phyloP scores from a whole-genome alignment of 2,113 vertebrate species.

The Monarcha castaneiventris region DNA sequence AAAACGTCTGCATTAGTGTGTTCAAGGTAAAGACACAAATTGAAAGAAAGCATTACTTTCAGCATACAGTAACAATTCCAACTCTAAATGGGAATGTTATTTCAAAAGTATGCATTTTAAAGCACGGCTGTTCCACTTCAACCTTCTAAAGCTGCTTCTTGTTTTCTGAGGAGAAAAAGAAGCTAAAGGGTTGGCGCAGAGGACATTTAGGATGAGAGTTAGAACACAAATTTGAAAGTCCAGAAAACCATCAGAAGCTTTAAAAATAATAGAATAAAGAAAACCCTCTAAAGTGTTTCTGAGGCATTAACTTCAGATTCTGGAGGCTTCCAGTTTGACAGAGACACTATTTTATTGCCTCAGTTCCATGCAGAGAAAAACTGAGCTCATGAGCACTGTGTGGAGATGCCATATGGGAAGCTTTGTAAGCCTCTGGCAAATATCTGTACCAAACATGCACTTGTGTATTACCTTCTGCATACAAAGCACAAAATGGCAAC shows the following conservation, averaged over 20 bases:
- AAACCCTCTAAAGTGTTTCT: background rate
- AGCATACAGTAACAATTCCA: background rate
- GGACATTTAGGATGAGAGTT: background rate
- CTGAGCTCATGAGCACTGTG: background rate
- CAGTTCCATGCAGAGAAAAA: background rate
- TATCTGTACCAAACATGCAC: slow-evolving; percentile 22
- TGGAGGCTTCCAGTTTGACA: background rate
- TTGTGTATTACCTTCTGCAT: background rate
- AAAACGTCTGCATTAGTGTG: background rate
- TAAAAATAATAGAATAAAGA: background rate
- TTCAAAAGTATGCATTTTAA: background rate
- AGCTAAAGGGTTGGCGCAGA: background rate
- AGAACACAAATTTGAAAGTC: background rate
- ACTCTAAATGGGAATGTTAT: background rate
- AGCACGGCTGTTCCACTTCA: background rate
- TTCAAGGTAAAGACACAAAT: background rate
- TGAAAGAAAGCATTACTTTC: background rate
- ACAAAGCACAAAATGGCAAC: slow-evolving; percentile 23
- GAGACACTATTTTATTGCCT: background rate
- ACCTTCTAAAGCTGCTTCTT: background rate
- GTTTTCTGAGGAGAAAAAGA: background rate
- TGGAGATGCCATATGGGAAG: slow-evolving; percentile 39
- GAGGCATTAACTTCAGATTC: background rate
- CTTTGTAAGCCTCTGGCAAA: slow-evolving; percentile 59
- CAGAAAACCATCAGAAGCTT: background rate